Evolutionary conservation across 2,113 vertebrate species (phyloP), one percentile per base, ranked within the genome.

Genomic region (Ctenomys sociabilis): DNA sequence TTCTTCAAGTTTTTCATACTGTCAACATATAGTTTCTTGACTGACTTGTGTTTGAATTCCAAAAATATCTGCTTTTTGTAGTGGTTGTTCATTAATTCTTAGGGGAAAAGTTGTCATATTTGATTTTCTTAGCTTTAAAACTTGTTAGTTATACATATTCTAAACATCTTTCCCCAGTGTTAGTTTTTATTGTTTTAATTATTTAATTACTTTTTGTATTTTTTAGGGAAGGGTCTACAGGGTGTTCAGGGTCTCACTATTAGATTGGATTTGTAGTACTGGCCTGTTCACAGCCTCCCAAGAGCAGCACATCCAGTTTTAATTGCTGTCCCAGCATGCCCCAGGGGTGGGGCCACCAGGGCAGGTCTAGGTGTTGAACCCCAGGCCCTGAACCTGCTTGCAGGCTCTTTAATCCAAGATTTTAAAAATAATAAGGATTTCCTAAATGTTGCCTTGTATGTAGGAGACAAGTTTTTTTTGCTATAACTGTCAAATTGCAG

Each of bases 1-100:
- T 97, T 97, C 78, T 96, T 90, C 94, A 97, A 70, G 1, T 95
- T 98, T 92, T 30, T 90, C 95, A 91, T 85, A 63, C 37, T 96
- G 85, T 97, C 90, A 96, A 96, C 87, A 78, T 80, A 77, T 12
- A 4, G 57, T 87, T 61, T 37, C 59, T 87, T 37, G 5, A 95
- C 30, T 94, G 78, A 96, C 64, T 96, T 90, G 45, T 54, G 61
- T 96, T 98, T 94, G 5, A 92, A 91, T 94, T 75, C 45, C 82
- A 92, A 40, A 93, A 91, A 98, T 95, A 82, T 94, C 59, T 96
- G 83, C 64, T 94, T 95, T 93, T 87, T 52, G 28, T 28, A 83
- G 28, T 83, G 26, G 37, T 37, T 61, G 32, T 43, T 88, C 49
- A 73, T 68, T 87, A 81, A 88, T 90, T 89, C 45, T 32, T 52